These are phyloP conservation scores for Noctua comes DNA, from an alignment of 2,888 invertebrate species.

Conservation along the genomic window DNA sequence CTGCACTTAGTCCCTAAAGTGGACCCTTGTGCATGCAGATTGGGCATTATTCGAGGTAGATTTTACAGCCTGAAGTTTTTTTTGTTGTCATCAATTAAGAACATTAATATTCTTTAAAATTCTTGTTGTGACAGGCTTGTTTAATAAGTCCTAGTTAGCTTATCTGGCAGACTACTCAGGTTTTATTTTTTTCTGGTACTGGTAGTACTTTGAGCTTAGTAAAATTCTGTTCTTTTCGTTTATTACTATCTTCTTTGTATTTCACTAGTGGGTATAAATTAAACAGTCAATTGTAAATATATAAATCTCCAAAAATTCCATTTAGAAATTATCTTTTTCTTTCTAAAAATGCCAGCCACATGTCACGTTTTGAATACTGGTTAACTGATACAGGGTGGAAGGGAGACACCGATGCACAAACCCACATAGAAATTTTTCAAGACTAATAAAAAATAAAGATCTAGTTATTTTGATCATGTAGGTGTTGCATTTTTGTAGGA, in stretches of 20 bases:
- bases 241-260: background rate
- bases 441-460: no score
- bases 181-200: background rate
- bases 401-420: background rate
- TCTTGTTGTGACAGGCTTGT: background rate
- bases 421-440: no score
- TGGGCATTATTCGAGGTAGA: background rate
- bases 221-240: background rate
- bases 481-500: background rate
- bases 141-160: background rate
- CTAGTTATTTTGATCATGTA: background rate
- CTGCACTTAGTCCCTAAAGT: no score
- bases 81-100: background rate
- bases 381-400: background rate
- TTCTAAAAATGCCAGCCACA: background rate
- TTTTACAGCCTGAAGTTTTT: background rate
- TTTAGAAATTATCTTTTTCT: background rate
- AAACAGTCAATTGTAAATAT: background rate
- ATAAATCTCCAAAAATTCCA: background rate
- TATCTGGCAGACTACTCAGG: background rate
- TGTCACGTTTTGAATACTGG: background rate
- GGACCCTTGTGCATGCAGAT: no score
- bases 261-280: background rate
- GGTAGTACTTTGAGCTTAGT: background rate
- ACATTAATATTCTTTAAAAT: no score